A percentile compares a stretch with the other conserved stretches of the same genome.
phyloP scores from a whole-genome alignment of 2,888 invertebrate genomes.

The Tetanocera ferruginea region DNA sequence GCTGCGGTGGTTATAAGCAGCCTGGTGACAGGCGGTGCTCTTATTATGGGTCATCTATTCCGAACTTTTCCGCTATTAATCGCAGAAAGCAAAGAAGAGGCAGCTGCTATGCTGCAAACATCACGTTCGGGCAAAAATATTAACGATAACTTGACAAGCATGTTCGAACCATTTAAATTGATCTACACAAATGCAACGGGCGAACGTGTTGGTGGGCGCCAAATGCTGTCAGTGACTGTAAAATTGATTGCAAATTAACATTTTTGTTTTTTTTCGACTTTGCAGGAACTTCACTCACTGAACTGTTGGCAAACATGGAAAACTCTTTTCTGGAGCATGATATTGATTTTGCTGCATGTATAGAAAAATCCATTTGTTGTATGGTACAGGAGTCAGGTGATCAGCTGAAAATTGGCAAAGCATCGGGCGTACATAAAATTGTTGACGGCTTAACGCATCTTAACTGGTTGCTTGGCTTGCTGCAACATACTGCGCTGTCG shows the following conservation, averaged over 20 bases:
- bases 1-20: slow-evolving; percentile 59
- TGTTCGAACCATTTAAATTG: slow-evolving; percentile 59
- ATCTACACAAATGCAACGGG: slow-evolving; percentile 59
- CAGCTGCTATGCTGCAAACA: not conserved
- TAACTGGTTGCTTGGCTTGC: slow-evolving; percentile 68
- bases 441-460: slow-evolving; percentile 71
- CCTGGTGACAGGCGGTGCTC: slow-evolving; percentile 53
- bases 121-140: not conserved
- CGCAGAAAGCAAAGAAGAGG: slow-evolving; percentile 32
- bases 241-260: not conserved
- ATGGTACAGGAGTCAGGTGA: slow-evolving; percentile 68
- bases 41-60: slow-evolving; percentile 53
- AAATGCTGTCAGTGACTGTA: not conserved
- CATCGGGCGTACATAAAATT: slow-evolving; percentile 71
- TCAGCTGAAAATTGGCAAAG: slow-evolving; percentile 60
- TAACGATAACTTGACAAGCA: not conserved
- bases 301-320: slow-evolving; percentile 71
- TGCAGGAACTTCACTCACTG: slow-evolving; percentile 56
- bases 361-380: slow-evolving; percentile 75
- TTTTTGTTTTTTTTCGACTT: not conserved
- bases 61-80: slow-evolving; percentile 52
- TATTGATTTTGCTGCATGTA: slow-evolving; percentile 75
- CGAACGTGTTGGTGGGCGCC: slow-evolving; percentile 54
- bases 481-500: slow-evolving; percentile 72
- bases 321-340: slow-evolving; percentile 72